Evolutionary conservation across 1,140 invertebrate species (phyloP).

Genomic region (Patella vulgata): DNA sequence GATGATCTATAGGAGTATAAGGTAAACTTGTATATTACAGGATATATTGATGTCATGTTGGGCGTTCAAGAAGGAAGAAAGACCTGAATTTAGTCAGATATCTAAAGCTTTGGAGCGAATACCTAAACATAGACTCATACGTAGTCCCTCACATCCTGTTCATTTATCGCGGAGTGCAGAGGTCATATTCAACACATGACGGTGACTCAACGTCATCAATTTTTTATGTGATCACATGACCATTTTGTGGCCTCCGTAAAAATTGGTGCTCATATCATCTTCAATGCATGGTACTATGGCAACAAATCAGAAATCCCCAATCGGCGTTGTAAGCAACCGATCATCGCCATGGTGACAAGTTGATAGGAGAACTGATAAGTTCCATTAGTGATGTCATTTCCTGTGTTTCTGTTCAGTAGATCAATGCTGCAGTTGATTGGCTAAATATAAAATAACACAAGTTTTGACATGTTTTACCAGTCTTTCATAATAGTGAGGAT

Average conservation of each 20-base stretch:
- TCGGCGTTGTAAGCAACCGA: too few relatives aligned
- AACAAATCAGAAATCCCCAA: too few relatives aligned
- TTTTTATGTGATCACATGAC: not conserved
- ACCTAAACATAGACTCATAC: slow-evolving; percentile 88
- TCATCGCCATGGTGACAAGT: too few relatives aligned
- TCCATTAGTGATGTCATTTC: too few relatives aligned
- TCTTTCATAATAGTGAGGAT: too few relatives aligned
- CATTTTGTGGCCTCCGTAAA: not conserved
- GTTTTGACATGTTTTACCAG: too few relatives aligned
- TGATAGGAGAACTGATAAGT: too few relatives aligned
- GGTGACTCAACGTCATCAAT: not conserved
- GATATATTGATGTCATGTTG: slow-evolving; percentile 98
- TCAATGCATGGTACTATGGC: slow-evolving; percentile 3
- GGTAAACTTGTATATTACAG: slow-evolving; percentile 69
- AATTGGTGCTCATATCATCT: slow-evolving; percentile 11
- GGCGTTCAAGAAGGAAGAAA: slow-evolving; percentile 83
- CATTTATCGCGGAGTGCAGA: slow-evolving; percentile 63
- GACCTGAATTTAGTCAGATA: slow-evolving; percentile 89
- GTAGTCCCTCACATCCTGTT: slow-evolving; percentile 94
- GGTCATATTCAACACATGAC: slow-evolving; percentile 46
- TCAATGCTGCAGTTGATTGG: too few relatives aligned
- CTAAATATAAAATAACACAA: too few relatives aligned
- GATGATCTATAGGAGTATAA: too few relatives aligned
- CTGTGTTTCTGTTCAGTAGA: too few relatives aligned
- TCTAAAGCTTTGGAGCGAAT: slow-evolving; percentile 88